Base-by-base conservation (phyloP, 2,797 vertebrate genomes). In the Numenius phaeopus region DNA sequence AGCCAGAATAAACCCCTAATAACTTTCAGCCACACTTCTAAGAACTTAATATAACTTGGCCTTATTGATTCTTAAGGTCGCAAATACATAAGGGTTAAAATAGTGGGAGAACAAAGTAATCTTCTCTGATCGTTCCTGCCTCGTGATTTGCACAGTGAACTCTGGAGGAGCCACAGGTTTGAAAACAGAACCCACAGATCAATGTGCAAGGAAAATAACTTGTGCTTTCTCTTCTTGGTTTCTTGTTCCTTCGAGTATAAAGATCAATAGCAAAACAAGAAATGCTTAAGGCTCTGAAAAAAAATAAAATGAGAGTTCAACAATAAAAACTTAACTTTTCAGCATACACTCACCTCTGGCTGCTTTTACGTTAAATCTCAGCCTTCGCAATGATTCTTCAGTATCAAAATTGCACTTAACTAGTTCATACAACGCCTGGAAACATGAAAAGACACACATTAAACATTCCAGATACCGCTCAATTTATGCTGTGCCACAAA, bases 381-480 rank as follows among this genome's bases (percentile, higher is more conserved):
- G 97, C 98, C 99, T 99, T 95, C 99, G 98, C 75, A 99, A 98
- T 94, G 99, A 99, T 97, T 99, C 99, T 90, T 99, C 99, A 72
- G 99, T 98, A 96, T 99, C 99, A 98, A 99, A 99, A 97, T 98
- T 99, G 98, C 99, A 99, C 96, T 99, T 99, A 76, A 99, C 99
- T 86, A 99, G 98, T 92, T 99, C 99, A 97, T 99, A 99, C 32
- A 99, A 98, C 1, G 99, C 99, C 99, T 99, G 88, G 16, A 91
- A 95, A 82, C 91, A 65, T 5, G 89, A 62, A 82, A 85, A 70
- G 11, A 42, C 52, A 39, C 14, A 29, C 4, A 29, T 21, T 71
- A 11, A 64, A 29, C 8, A 18, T 8, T 21, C 59, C 12, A 18
- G 50, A 32, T 11, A 23, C 2, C 34, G 15, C 34, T 46, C 17